Evolutionary conservation across 1,140 invertebrate species (phyloP).

Genomic region (Microplitis mediator): DNA sequence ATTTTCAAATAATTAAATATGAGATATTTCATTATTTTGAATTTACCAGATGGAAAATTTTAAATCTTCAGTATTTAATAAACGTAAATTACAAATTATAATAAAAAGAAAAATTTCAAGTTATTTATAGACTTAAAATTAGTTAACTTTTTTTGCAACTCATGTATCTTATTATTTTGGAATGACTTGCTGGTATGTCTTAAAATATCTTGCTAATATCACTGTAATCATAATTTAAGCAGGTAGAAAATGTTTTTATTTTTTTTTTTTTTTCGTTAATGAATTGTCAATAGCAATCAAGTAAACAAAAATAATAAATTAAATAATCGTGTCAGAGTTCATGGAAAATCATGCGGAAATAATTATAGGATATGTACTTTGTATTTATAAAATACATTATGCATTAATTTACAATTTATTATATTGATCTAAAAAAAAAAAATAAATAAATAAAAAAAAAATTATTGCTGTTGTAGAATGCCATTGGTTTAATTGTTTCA

Average conservation of each 20-base stretch:
- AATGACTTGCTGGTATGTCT: neutral
- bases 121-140: neutral
- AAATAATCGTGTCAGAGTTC: neutral
- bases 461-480: neutral
- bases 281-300: too few relatives aligned
- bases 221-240: too few relatives aligned
- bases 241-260: too few relatives aligned
- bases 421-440: neutral
- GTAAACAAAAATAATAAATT: too few relatives aligned
- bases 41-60: too few relatives aligned
- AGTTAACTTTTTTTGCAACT: neutral
- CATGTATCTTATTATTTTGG: neutral
- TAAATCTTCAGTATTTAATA: too few relatives aligned
- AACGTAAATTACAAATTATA: too few relatives aligned
- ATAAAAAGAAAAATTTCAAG: neutral
- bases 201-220: neutral
- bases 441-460: neutral
- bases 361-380: conserved; percentile 1
- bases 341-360: neutral
- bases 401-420: conserved; percentile 8
- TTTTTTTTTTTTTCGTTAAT: too few relatives aligned
- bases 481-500: too few relatives aligned
- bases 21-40: too few relatives aligned
- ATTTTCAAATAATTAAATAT: too few relatives aligned
- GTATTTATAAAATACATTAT: too few relatives aligned